Evolutionary conservation across 1,140 invertebrate genomes (phyloP), one percentile per base, ranked within the genome.

Genomic region (Listronotus oregonensis): DNA sequence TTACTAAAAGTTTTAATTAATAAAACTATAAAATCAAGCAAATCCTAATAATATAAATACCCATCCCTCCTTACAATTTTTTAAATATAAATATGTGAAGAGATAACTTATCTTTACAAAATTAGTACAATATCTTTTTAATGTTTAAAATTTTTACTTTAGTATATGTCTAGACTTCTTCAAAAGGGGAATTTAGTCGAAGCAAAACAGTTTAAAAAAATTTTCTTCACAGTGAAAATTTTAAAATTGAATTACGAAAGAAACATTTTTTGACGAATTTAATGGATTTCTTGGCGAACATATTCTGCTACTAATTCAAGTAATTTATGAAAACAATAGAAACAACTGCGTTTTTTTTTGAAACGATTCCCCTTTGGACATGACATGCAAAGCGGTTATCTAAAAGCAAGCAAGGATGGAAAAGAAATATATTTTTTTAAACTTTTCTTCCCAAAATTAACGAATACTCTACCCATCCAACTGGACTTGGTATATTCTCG

Each of bases 241-340:
- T 63, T 44, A 11, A 27, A 21, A 15, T 68, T 54, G 10, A 34
- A 39, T 52, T 58, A 51, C n/a, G 31, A 47, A 46, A 12, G 42
- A 18, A 37, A 32, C 62, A 39, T 63, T 62, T 54, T n/a, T 55
- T 11, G 71, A 80, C 0, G 73, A 75, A 49, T 81, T 79, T 6
- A 65, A 81, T 3, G 85, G 85, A 31, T 85, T 81, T 64, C 66
- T 85, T 8, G 81, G 83, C 0, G 77, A 81, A 12, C 84, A 86
- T 69, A 75, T 77, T 64, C 65, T 70, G 57, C 47, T 78, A 17
- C 63, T 18, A 32, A 67, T 77, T 46, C 65, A 52, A 40, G 69
- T 62, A 43, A 49, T 63, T 0, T 17, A 46, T 15, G 58, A 9
- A 51, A 67, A 52, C 43, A 67, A 66, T 31, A 11, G 10, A 39